Percentiles rank a stretch among this genome's conserved stretches.
phyloP scores from a whole-genome alignment of 1,140 invertebrate genomes.

The Dermatophagoides farinae region DNA sequence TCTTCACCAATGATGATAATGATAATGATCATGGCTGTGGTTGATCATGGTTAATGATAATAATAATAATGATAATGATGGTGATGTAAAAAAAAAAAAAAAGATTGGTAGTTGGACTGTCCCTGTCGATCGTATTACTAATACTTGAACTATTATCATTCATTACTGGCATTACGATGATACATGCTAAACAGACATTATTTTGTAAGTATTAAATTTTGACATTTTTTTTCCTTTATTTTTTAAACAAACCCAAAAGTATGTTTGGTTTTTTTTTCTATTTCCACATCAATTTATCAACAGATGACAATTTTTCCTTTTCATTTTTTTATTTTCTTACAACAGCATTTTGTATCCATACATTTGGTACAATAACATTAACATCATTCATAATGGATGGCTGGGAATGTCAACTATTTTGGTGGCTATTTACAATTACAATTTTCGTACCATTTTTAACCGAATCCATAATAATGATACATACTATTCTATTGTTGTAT shows the following conservation, averaged over 20 bases:
- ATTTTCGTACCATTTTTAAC: background rate
- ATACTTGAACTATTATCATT: background rate
- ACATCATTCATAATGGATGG: background rate
- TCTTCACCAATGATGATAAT: no score
- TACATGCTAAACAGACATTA: background rate
- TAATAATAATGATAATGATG: no score
- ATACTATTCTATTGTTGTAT: no score
- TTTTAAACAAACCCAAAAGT: no score
- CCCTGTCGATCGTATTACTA: background rate
- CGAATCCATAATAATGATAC: background rate
- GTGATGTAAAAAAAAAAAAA: no score
- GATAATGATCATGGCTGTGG: no score
- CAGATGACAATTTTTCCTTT: background rate
- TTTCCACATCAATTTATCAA: background rate
- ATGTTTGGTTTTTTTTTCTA: no score
- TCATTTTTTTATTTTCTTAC: background rate
- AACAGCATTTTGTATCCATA: background rate
- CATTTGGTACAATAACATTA: background rate
- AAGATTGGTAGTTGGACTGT: slow-evolving; percentile 2
- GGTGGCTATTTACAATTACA: background rate
- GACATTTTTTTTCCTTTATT: no score
- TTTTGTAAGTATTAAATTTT: background rate
- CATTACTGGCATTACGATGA: background rate
- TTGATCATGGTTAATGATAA: no score
- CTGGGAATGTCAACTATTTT: slow-evolving; percentile 4